phyloP scores from a whole-genome alignment of 2,888 invertebrate species.

The Limenitis camilla region DNA sequence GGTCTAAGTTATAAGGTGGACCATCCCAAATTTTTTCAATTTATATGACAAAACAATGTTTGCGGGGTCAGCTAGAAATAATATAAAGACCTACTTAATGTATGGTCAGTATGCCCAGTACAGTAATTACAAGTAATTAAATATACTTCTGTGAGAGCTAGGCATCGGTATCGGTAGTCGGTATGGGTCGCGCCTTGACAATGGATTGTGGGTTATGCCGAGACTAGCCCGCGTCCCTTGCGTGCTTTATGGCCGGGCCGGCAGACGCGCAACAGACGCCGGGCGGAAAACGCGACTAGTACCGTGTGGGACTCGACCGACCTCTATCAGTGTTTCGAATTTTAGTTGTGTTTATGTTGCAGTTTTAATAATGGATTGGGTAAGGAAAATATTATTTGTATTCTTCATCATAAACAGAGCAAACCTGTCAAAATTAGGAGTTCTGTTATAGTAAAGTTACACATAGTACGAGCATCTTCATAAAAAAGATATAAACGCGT shows the following conservation, averaged over 20 bases:
- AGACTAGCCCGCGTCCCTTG: conserved; percentile 18
- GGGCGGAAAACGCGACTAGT: conserved; percentile 45
- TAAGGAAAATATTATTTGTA: conserved; percentile 23
- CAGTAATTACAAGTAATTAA: no score
- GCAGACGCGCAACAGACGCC: conserved; percentile 54
- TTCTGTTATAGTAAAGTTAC: no score
- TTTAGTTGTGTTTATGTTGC: conserved; percentile 12
- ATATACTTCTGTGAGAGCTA: background rate
- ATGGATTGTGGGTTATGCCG: conserved; percentile 12
- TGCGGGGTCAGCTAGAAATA: no score
- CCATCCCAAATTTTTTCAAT: no score
- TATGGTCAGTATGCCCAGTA: no score
- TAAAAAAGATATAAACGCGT: conserved; percentile 34
- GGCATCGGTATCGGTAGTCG: background rate
- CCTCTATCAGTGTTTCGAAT: conserved; percentile 12
- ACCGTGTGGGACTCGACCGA: conserved; percentile 17
- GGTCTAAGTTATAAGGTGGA: no score
- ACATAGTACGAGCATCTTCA: background rate
- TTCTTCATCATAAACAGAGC: background rate
- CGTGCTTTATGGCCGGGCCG: conserved; percentile 26
- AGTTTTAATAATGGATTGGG: conserved; percentile 29
- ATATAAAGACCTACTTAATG: no score
- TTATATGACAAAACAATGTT: no score
- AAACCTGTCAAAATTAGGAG: no score
- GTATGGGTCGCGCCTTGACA: conserved; percentile 9